Base-by-base conservation (phyloP, 1,140 invertebrate genomes). In the Andricus grossulariae region DNA sequence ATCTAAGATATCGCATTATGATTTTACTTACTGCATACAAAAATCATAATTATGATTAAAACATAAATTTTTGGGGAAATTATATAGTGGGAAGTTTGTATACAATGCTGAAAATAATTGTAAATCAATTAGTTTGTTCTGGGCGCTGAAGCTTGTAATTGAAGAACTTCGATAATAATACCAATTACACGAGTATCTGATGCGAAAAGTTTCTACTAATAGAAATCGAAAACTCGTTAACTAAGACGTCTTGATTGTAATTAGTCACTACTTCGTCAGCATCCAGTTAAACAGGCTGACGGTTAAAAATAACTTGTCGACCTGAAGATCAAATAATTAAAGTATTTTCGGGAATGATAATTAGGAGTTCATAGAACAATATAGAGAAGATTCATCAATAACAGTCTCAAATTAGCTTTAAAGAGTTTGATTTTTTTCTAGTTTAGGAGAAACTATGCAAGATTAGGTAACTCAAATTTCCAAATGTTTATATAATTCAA, bases 81-180 rank as follows among this genome's bases (percentile, higher is more conserved):
- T 32, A 5, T 5, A 32, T 32, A 2, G 52, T 55, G 18, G 19
- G 52, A 55, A 55, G 52, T 18, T 55, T 55, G n/a, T 55, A n/a
- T 19, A 19, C 19, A 55, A 55, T 19, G 52, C 52, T 11, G 19
- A 55, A 10, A 55, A 55, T 18, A 55, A 55, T 55, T 19, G 52
- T 55, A 19, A 55, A 55, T 55, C 52, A 55, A 55, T 55, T 55
- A 55, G 19, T 10, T 13, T 55, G n/a, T n/a, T 55, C 52, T 55
- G 52, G 19, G n/a, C n/a, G 2, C n/a, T 55, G 52, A 54, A 18
- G 16, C n/a, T 55, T 55, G 19, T 55, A 55, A 55, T 55, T 55
- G n/a, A 55, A 55, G 52, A 55, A 8, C 52, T 19, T 55, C 18
- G 52, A 55, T 55, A 55, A 18, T 55, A 16, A 55, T 18, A 55